These are phyloP conservation scores for Lamprologus speciosus DNA, from an alignment of 2,113 vertebrate species.

Conservation along the genomic window DNA sequence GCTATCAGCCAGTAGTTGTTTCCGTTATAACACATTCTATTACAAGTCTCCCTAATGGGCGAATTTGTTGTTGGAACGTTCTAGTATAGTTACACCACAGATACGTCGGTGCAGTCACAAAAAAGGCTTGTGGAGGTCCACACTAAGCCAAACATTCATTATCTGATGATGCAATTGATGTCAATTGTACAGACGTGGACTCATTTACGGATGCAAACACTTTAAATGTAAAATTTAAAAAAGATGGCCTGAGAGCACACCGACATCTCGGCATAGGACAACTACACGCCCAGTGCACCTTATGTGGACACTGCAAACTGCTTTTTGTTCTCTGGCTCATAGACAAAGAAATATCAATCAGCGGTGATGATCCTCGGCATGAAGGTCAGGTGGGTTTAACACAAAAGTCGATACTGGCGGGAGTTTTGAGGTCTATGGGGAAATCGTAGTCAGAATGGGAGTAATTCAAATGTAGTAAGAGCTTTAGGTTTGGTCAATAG, in stretches of 20 bases:
- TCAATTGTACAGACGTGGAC: background rate
- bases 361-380: background rate
- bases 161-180: background rate
- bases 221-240: background rate
- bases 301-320: background rate
- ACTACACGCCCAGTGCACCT: background rate
- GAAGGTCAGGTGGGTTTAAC: background rate
- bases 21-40: background rate
- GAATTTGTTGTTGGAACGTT: fast-evolving
- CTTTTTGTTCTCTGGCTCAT: background rate
- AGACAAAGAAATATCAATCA: background rate
- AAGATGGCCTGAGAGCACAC: background rate
- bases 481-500: background rate
- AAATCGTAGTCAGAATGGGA: background rate
- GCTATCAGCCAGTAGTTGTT: background rate
- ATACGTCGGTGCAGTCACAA: background rate
- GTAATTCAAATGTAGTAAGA: background rate
- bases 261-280: fast-evolving
- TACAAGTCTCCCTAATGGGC: background rate
- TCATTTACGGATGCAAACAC: background rate
- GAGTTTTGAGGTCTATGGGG: background rate
- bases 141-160: background rate
- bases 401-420: background rate
- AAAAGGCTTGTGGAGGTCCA: background rate
- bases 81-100: background rate